A percentile compares a stretch with the other conserved stretches of the same genome.
Evolutionary conservation across 2,888 invertebrate species (phyloP).

Genomic region (Dasypogon diadema): DNA sequence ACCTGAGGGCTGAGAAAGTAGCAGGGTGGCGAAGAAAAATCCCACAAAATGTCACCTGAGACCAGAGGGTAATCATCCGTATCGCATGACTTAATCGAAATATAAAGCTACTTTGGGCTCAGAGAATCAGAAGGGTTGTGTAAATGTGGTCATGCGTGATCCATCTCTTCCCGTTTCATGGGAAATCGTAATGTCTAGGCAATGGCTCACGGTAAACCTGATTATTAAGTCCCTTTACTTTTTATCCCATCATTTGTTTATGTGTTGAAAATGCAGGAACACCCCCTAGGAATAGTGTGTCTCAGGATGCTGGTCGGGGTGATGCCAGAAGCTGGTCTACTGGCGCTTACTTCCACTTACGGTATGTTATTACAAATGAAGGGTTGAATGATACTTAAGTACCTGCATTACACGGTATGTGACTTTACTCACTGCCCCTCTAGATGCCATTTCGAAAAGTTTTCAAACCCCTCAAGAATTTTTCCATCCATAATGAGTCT

Average conservation of each 20-base stretch:
- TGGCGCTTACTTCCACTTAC: background rate
- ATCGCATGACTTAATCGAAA: constrained; percentile 42
- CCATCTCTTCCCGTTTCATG: background rate
- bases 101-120: constrained; percentile 8
- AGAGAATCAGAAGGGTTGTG: constrained; percentile 12
- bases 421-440: background rate
- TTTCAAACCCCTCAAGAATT: constrained; percentile 23
- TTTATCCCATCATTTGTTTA: constrained; percentile 33
- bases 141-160: constrained; percentile 31
- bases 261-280: background rate
- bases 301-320: constrained; percentile 23
- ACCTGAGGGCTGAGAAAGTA: constrained; percentile 20
- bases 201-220: too few relatives aligned
- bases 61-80: constrained; percentile 41
- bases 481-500: constrained; percentile 25
- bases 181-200: background rate
- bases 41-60: constrained; percentile 35
- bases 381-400: constrained; percentile 37
- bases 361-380: background rate
- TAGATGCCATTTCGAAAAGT: constrained; percentile 20
- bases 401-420: constrained; percentile 39
- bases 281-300: constrained; percentile 6
- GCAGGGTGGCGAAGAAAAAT: constrained; percentile 29
- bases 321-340: constrained; percentile 18
- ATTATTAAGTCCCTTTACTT: background rate